Percentiles rank a stretch among this genome's conserved stretches.
Evolutionary conservation across 2,888 invertebrate genomes (phyloP).

Genomic region (Artemia sinica): DNA sequence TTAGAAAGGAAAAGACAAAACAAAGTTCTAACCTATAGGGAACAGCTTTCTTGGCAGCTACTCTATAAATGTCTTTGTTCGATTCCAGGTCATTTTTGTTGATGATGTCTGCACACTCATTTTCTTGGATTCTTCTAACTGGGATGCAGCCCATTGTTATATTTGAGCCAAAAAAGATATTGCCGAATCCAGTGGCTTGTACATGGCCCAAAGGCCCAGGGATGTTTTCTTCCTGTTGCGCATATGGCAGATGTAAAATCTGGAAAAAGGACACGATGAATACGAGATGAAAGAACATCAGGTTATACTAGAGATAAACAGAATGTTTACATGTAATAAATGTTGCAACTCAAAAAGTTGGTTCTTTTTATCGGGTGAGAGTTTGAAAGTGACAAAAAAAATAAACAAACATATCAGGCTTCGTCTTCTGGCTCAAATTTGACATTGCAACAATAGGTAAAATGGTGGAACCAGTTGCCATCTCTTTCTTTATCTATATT

Average conservation of each 20-base stretch:
- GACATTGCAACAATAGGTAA: too few species aligned
- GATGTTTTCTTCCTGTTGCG: neutral
- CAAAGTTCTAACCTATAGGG: neutral
- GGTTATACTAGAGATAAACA: too few species aligned
- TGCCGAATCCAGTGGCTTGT: constrained; percentile 6
- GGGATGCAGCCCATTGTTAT: neutral
- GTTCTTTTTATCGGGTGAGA: too few species aligned
- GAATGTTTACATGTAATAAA: too few species aligned
- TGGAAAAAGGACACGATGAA: neutral
- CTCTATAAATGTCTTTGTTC: neutral
- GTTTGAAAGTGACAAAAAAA: too few species aligned
- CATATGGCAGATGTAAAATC: neutral
- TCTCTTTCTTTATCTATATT: too few species aligned
- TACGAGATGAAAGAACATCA: too few species aligned
- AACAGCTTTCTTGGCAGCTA: constrained; percentile 1
- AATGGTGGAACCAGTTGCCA: too few species aligned
- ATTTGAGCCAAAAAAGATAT: neutral
- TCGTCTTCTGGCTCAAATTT: too few species aligned
- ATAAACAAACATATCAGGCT: too few species aligned
- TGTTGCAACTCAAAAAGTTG: too few species aligned
- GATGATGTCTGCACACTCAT: neutral
- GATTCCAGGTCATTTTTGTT: neutral
- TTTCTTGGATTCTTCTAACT: neutral
- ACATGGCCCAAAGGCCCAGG: neutral
- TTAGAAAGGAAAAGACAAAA: too few species aligned